Evolutionary conservation across 2,113 vertebrate genomes (phyloP), one percentile per base, ranked within the genome.

Genomic region (Colistium nudipinnis): DNA sequence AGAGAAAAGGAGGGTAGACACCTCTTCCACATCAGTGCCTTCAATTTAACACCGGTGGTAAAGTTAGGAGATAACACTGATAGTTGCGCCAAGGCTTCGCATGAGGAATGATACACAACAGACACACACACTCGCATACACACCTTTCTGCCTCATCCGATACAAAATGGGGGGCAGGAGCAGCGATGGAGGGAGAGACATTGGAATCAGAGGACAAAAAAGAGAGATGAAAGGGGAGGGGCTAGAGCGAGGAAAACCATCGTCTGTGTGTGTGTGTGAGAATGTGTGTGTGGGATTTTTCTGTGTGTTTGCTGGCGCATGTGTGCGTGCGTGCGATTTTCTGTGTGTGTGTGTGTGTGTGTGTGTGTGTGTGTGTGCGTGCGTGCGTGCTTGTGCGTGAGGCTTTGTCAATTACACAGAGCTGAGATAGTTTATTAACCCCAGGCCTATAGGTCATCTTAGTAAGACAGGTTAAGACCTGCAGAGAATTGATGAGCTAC

Each of bases 11-110:
- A 86, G 74, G 63, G 62, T 45, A 78, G 81, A 76, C 53, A n/a
- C 82, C 72, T 92, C 91, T 93, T 93, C 91, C 93, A 92, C 90
- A 92, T 88, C 91, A 91, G 81, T 92, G 91, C 90, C 84, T 93
- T 87, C 91, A 92, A 92, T 94, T 93, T 92, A 89, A 87, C 83
- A 85, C 86, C 89, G 89, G 91, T 93, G 89, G 87, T 89, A 92
- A 92, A 92, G 88, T 90, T 90, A 82, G 81, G 31, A 89, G 90
- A 93, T 93, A 90, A 88, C 90, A 80, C 84, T 74, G 83, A 90
- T 88, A 91, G 92, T 87, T 85, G 84, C 27, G 28, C 87, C 73
- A 72, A 36, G 67, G 89, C 72, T 80, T 39, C 74, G 70, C 86
- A 87, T 88, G 87, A 87, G 81, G 69, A 76, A 75, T 63, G 79